phyloP scores from a whole-genome alignment of 2,113 vertebrate genomes.

The Odontophorus gujanensis region DNA sequence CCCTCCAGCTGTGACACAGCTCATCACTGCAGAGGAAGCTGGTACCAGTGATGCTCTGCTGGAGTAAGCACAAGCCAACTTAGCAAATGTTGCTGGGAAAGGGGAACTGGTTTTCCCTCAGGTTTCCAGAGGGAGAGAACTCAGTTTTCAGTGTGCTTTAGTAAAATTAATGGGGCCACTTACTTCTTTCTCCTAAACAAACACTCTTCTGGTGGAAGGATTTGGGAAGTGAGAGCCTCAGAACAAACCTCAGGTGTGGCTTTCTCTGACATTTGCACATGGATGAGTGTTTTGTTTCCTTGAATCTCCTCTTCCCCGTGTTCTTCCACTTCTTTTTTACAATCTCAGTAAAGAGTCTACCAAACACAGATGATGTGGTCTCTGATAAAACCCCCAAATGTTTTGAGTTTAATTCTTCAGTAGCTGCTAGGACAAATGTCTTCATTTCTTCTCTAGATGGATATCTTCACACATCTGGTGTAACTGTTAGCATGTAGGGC shows the following conservation, averaged over 20 bases:
- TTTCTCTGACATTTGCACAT: not conserved
- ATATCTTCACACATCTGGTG: not conserved
- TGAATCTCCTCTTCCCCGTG: not conserved
- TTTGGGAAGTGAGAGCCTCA: not conserved
- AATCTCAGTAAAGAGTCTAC: not conserved
- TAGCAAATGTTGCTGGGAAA: not conserved
- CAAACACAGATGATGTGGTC: not conserved
- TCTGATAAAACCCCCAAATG: not conserved
- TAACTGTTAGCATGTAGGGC: not conserved
- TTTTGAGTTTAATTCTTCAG: not conserved
- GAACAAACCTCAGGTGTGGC: not conserved
- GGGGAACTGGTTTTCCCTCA: fast-evolving
- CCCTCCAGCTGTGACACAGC: not conserved
- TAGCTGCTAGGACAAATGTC: not conserved
- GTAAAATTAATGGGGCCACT: not conserved
- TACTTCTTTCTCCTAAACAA: not conserved
- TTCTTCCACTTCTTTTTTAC: not conserved
- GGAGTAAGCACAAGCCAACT: not conserved
- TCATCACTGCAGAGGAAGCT: not conserved
- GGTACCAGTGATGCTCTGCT: not conserved
- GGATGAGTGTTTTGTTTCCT: not conserved
- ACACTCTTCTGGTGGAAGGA: not conserved
- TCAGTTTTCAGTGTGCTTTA: not conserved
- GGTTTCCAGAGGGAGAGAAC: not conserved
- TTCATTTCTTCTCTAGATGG: not conserved